phyloP scores from a whole-genome alignment of 1,140 invertebrate species.

The Carposina sasakii region DNA sequence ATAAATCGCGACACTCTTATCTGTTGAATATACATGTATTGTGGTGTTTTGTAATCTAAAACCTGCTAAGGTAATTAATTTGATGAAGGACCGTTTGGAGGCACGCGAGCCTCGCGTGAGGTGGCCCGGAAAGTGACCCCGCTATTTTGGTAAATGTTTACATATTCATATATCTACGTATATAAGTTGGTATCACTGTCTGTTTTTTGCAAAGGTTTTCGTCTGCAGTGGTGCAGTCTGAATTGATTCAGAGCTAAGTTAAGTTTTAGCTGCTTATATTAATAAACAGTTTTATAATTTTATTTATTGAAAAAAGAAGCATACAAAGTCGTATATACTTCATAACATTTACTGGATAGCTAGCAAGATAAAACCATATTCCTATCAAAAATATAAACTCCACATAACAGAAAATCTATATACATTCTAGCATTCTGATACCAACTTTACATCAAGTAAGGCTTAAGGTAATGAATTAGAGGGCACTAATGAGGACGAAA shows the following conservation, averaged over 20 bases:
- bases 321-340: no score
- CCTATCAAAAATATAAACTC: no score
- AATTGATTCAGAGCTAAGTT: no score
- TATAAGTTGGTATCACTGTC: neutral
- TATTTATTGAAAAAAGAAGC: no score
- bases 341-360: no score
- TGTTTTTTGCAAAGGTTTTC: slow-evolving; percentile 18
- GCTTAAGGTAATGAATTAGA: slow-evolving; percentile 52
- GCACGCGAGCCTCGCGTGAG: slow-evolving; percentile 53
- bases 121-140: slow-evolving; percentile 28
- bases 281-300: no score
- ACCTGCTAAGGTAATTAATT: slow-evolving; percentile 67
- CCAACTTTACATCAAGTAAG: no score
- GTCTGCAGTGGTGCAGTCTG: no score
- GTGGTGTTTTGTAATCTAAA: slow-evolving; percentile 58
- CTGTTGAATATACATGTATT: slow-evolving; percentile 66
- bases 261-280: no score
- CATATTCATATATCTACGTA: neutral
- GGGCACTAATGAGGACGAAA: slow-evolving; percentile 59
- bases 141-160: slow-evolving; percentile 29
- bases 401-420: no score
- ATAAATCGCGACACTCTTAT: slow-evolving; percentile 65
- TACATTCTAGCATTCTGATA: no score
- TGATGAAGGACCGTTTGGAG: slow-evolving; percentile 49
- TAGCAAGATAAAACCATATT: no score